Evolutionary conservation across 2,797 vertebrate species (phyloP).

Genomic region (Clarias platycephalus): DNA sequence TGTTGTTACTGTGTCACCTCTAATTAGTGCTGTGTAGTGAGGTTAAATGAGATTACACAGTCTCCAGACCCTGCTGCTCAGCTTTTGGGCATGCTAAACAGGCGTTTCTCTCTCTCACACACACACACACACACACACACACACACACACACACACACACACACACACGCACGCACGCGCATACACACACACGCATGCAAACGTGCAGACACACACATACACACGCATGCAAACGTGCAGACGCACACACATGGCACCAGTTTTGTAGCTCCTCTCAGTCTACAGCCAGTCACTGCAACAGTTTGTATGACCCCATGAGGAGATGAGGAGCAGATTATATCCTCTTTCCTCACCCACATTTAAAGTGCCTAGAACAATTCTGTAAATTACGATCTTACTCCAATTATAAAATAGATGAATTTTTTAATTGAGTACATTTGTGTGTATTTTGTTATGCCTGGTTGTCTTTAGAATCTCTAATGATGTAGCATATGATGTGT

Average conservation of each 20-base stretch:
- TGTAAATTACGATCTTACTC: not conserved
- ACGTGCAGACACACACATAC: slow-evolving; percentile 28
- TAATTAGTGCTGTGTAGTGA: slow-evolving; percentile 81
- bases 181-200: slow-evolving; percentile 15
- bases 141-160: slow-evolving; percentile 33
- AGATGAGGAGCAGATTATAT: slow-evolving; percentile 49
- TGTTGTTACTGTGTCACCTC: slow-evolving; percentile 80
- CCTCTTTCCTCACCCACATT: slow-evolving; percentile 13
- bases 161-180: slow-evolving; percentile 35
- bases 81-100: slow-evolving; percentile 82
- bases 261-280: slow-evolving; percentile 28
- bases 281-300: slow-evolving; percentile 30
- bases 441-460: not conserved
- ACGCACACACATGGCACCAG: not conserved
- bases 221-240: slow-evolving; percentile 30
- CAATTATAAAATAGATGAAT: not conserved
- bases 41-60: slow-evolving; percentile 88
- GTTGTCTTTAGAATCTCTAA: slow-evolving; percentile 19
- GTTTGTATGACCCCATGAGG: slow-evolving; percentile 44
- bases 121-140: slow-evolving; percentile 37
- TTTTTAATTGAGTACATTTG: not conserved
- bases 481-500: slow-evolving; percentile 23
- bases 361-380: not conserved
- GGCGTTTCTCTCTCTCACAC: slow-evolving; percentile 41
- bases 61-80: slow-evolving; percentile 76